Evolutionary conservation across 2,888 invertebrate species (phyloP).

Genomic region (Elegia similella): DNA sequence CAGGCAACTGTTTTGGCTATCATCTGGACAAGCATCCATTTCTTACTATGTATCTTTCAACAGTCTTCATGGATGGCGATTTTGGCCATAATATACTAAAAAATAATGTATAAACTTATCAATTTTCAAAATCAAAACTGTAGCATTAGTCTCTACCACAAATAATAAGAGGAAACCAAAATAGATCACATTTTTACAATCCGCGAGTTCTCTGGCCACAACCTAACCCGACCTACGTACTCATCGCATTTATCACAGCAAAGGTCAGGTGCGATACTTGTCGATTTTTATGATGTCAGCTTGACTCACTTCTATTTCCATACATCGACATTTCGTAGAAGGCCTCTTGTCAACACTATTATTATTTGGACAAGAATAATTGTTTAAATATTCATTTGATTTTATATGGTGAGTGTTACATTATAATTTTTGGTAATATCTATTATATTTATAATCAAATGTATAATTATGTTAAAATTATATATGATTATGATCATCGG

Average conservation of each 20-base stretch:
- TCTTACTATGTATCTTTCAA: too few species aligned
- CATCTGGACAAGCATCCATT: too few species aligned
- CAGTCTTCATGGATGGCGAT: too few species aligned
- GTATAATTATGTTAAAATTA: not conserved
- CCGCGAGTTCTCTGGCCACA: slow-evolving; percentile 42
- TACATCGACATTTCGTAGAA: slow-evolving; percentile 16
- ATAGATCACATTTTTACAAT: not conserved
- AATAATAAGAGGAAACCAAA: too few species aligned
- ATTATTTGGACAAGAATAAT: slow-evolving; percentile 5
- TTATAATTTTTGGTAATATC: not conserved
- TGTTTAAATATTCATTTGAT: not conserved
- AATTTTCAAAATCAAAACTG: too few species aligned
- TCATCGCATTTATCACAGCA: slow-evolving; percentile 65
- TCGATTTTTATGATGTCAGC: slow-evolving; percentile 70
- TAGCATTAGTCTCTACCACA: too few species aligned
- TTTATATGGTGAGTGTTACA: not conserved
- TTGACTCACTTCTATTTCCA: slow-evolving; percentile 61
- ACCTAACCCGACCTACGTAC: slow-evolving; percentile 52
- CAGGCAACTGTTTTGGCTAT: too few species aligned
- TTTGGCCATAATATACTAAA: too few species aligned
- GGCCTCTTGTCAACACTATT: slow-evolving; percentile 15
- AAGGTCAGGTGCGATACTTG: slow-evolving; percentile 72
- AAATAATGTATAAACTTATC: too few species aligned
- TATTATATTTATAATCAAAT: not conserved
- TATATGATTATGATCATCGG: not conserved